Percentiles rank a stretch among this genome's conserved stretches.
phyloP scores from a whole-genome alignment of 2,113 vertebrate genomes.

The Erythrocebus patas region DNA sequence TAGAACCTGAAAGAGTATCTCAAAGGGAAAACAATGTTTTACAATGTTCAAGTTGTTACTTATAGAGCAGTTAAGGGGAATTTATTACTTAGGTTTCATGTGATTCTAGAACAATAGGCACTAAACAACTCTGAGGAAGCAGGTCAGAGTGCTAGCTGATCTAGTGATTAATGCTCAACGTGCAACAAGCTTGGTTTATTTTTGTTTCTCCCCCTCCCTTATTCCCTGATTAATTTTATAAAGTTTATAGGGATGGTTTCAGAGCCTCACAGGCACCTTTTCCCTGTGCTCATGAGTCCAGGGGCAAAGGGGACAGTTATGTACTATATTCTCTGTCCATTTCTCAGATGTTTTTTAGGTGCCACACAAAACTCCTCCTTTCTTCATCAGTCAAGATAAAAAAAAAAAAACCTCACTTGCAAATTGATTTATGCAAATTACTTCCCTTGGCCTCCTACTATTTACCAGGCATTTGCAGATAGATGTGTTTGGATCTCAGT shows the following conservation, averaged over 20 bases:
- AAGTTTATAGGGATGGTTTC: neutral
- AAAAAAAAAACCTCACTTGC: neutral
- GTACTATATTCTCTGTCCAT: neutral
- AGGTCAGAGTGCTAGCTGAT: too few species aligned
- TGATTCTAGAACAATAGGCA: too few species aligned
- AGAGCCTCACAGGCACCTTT: neutral
- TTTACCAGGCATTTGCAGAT: constrained; percentile 40
- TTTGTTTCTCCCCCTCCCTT: too few species aligned
- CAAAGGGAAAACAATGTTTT: too few species aligned
- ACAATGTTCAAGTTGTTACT: too few species aligned
- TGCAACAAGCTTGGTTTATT: too few species aligned
- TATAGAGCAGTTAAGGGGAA: too few species aligned
- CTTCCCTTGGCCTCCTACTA: constrained; percentile 12
- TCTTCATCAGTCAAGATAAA: neutral
- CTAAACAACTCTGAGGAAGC: too few species aligned
- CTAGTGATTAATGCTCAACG: too few species aligned
- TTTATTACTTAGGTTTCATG: too few species aligned
- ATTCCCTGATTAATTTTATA: too few species aligned
- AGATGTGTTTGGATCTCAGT: constrained; percentile 5
- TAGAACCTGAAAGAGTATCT: too few species aligned
- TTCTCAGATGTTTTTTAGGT: neutral
- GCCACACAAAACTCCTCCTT: neutral
- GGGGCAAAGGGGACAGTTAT: neutral
- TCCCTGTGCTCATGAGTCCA: neutral
- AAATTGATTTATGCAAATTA: constrained; percentile 19